Conservation (phyloP, 2,797 vertebrate species). For the Valencia hispanica region DNA sequence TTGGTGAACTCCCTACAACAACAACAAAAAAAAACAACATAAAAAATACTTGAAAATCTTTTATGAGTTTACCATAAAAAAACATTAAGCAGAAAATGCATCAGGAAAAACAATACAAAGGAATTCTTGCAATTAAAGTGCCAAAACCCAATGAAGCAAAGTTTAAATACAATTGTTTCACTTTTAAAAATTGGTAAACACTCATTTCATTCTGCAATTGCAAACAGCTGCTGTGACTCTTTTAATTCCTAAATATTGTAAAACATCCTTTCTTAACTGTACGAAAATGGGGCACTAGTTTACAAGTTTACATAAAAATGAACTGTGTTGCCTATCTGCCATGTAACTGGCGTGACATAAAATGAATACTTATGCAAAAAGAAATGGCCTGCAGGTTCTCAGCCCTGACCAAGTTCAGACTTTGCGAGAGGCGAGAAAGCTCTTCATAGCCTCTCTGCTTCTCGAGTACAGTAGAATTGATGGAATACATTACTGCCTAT, state of each 20-base stretch:
- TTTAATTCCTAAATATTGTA: slow-evolving; percentile 14
- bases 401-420: slow-evolving; percentile 72
- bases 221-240: background rate
- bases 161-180: background rate
- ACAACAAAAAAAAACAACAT: too few species aligned
- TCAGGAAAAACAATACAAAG: background rate
- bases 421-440: slow-evolving; percentile 62
- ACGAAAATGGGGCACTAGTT: slow-evolving; percentile 36
- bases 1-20: background rate
- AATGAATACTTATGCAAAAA: slow-evolving; percentile 73
- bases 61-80: too few species aligned
- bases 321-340: slow-evolving; percentile 57
- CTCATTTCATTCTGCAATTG: background rate
- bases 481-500: slow-evolving; percentile 73
- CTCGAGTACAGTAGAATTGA: slow-evolving; percentile 57
- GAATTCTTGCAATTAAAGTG: too few species aligned
- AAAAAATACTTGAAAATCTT: background rate
- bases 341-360: slow-evolving; percentile 64
- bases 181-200: background rate
- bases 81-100: too few species aligned
- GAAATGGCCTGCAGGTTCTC: slow-evolving; percentile 64
- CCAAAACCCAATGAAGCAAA: background rate
- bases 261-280: slow-evolving; percentile 14
- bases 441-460: slow-evolving; percentile 47
- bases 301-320: slow-evolving; percentile 63